These are phyloP conservation scores for Acanthochromis polyacanthus DNA, from an alignment of 2,113 vertebrate genomes.

Conservation along the genomic window DNA sequence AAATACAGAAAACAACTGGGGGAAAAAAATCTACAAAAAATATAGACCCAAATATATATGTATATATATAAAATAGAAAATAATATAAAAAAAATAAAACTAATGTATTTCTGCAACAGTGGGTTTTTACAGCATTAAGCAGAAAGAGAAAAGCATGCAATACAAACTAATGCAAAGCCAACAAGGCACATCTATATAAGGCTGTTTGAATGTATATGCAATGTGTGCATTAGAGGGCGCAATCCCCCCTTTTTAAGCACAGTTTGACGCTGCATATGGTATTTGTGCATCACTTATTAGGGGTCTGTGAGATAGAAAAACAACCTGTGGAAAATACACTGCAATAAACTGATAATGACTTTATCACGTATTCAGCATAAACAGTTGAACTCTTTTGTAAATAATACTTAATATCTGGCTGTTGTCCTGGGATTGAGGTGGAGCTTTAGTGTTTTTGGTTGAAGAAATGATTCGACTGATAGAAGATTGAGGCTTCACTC, in stretches of 20 bases:
- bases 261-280: neutral
- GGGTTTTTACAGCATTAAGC: no score
- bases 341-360: neutral
- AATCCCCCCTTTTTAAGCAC: conserved; percentile 20
- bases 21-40: no score
- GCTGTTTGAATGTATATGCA: conserved; percentile 6
- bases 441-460: neutral
- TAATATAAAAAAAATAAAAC: no score
- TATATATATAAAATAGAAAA: no score
- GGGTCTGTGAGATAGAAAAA: neutral
- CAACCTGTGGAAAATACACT: no score
- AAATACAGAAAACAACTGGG: no score
- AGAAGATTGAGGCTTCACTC: no score
- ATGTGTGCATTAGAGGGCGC: conserved; percentile 65
- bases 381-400: neutral
- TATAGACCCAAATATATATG: no score
- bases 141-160: no score
- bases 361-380: neutral
- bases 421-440: neutral
- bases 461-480: accelerated
- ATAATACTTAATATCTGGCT: neutral
- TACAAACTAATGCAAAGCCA: no score
- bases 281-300: neutral
- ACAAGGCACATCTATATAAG: neutral
- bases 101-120: no score